Evolutionary conservation across 2,888 invertebrate genomes (phyloP).

Genomic region (Lasioglossum oenotherae): DNA sequence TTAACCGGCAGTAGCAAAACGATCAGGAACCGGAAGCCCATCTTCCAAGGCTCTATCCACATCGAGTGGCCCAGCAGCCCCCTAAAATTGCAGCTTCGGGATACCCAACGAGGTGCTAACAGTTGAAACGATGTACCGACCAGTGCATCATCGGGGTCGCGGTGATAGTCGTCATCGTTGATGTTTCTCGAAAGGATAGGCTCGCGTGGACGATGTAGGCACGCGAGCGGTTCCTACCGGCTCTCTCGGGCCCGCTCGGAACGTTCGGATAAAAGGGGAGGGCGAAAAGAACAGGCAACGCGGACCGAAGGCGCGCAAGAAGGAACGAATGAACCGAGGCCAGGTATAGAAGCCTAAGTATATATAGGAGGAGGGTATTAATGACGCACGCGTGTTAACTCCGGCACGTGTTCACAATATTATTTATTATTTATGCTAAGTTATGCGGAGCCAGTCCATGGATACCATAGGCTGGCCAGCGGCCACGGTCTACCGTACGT

Average conservation of each 20-base stretch:
- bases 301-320: slow-evolving; percentile 8
- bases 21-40: background rate
- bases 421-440: slow-evolving; percentile 84
- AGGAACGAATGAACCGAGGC: slow-evolving; percentile 26
- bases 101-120: background rate
- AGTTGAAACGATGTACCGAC: background rate
- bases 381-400: slow-evolving; percentile 79
- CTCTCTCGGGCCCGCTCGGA: background rate
- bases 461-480: slow-evolving; percentile 77
- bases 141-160: no score
- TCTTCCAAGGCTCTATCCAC: background rate
- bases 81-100: background rate
- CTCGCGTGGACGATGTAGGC: background rate
- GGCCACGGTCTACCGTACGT: slow-evolving; percentile 80
- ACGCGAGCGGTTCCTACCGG: background rate
- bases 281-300: slow-evolving; percentile 30
- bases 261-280: slow-evolving; percentile 13
- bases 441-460: slow-evolving; percentile 81
- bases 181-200: background rate
- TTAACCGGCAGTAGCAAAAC: no score
- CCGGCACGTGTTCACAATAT: slow-evolving; percentile 82
- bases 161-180: background rate
- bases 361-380: slow-evolving; percentile 70
- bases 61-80: background rate
- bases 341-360: slow-evolving; percentile 55